Evolutionary conservation across 2,888 invertebrate genomes (phyloP).

Genomic region (Oscheius sp.): DNA sequence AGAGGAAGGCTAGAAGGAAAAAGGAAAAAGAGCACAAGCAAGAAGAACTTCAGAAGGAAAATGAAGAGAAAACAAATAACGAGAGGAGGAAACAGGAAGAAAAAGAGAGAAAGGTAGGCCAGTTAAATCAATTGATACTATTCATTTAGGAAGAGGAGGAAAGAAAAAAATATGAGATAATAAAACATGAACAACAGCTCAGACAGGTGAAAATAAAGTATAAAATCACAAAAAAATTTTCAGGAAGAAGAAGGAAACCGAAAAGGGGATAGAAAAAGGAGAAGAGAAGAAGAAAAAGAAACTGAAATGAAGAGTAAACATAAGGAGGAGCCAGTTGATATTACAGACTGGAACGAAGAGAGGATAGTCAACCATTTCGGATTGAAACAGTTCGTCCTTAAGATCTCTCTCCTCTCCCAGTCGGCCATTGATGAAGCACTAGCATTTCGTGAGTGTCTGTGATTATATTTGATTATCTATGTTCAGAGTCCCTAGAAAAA

Average conservation of each 20-base stretch:
- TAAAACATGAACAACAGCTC: background rate
- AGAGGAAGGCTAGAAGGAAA: background rate
- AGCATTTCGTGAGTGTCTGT: background rate
- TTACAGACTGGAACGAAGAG: background rate
- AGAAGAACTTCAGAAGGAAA: background rate
- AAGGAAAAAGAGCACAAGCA: background rate
- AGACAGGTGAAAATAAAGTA: background rate
- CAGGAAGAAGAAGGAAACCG: background rate
- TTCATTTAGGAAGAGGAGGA: background rate
- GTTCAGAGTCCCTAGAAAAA: background rate
- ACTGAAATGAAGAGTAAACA: background rate
- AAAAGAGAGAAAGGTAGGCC: background rate
- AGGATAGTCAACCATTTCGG: background rate
- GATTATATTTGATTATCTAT: background rate
- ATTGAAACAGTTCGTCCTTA: background rate
- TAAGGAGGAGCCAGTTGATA: background rate
- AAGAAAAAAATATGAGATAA: background rate
- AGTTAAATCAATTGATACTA: too few species aligned
- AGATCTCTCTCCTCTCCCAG: background rate
- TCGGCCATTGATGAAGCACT: background rate
- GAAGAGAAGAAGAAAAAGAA: constrained; percentile 15
- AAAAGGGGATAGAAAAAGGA: background rate
- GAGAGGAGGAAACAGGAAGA: background rate
- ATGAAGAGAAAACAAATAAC: background rate
- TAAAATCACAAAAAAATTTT: background rate